Percentiles rank a stretch among this genome's conserved stretches.
phyloP scores from a whole-genome alignment of 2,888 invertebrate species.

The Apoda limacodes region DNA sequence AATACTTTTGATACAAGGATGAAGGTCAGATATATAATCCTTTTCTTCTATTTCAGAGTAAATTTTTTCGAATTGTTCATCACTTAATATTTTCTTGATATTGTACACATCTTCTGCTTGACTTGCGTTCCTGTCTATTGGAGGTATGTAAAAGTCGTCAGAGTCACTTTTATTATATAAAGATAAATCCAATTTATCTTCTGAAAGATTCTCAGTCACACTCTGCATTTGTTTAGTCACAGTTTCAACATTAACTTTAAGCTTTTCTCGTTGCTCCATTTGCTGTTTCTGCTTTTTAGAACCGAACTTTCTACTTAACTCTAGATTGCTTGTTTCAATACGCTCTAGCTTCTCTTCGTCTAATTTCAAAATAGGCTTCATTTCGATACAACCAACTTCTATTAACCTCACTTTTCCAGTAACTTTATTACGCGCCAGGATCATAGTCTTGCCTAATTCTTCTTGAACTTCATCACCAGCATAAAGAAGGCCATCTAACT shows the following conservation, averaged over 20 bases:
- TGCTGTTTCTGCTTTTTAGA: constrained; percentile 71
- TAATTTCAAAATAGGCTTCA: constrained; percentile 33
- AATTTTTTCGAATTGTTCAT: constrained; percentile 43
- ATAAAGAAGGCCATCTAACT: constrained; percentile 36
- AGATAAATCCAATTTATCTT: constrained; percentile 42
- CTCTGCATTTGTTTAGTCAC: constrained; percentile 70
- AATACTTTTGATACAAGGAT: constrained; percentile 30
- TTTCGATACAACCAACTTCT: constrained; percentile 34
- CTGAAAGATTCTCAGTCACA: constrained; percentile 46
- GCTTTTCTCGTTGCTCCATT: constrained; percentile 71
- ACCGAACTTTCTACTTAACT: constrained; percentile 73
- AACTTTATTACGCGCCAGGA: constrained; percentile 37
- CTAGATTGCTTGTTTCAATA: constrained; percentile 37
- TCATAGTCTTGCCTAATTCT: constrained; percentile 34
- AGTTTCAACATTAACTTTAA: constrained; percentile 68
- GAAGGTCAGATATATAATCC: constrained; percentile 29
- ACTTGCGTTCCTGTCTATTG: constrained; percentile 57
- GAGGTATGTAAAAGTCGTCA: constrained; percentile 57
- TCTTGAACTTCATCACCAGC: constrained; percentile 39
- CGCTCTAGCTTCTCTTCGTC: constrained; percentile 24
- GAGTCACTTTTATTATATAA: constrained; percentile 37
- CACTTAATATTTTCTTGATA: constrained; percentile 47
- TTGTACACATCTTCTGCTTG: constrained; percentile 56
- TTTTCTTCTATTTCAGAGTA: constrained; percentile 33
- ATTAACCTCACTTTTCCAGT: constrained; percentile 49